Conservation (phyloP, 2,113 vertebrate species). For the Lasiurus borealis region DNA sequence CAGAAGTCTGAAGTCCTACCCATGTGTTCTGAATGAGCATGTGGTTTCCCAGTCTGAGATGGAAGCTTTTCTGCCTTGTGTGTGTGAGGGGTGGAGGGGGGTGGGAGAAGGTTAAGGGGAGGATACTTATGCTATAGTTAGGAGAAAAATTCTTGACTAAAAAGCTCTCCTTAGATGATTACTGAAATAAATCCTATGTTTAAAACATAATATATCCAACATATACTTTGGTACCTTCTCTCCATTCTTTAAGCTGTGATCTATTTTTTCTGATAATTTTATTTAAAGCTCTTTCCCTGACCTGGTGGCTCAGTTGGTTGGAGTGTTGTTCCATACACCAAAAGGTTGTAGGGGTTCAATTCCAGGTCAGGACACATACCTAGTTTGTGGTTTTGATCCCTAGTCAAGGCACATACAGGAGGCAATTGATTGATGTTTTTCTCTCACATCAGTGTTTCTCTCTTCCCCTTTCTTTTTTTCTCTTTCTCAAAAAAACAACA, state of each 20-base stretch:
- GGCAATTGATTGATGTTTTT: no score
- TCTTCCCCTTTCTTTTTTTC: no score
- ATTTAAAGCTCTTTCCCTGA: constrained; percentile 13
- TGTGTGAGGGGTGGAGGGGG: background rate
- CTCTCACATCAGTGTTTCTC: no score
- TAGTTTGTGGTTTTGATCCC: background rate
- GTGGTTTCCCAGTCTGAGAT: background rate
- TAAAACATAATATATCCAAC: constrained; percentile 11
- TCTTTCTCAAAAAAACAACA: no score
- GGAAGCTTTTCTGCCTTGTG: background rate
- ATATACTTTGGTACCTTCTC: background rate
- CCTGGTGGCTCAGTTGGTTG: background rate
- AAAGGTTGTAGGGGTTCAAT: background rate
- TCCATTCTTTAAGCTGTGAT: constrained; percentile 4
- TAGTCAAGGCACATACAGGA: no score
- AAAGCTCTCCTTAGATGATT: constrained; percentile 14
- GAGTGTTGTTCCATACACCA: background rate
- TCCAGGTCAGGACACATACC: background rate
- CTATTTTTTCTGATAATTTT: constrained; percentile 44
- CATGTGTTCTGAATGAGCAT: background rate
- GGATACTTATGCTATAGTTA: background rate
- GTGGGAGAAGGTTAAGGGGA: no score
- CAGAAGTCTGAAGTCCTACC: background rate
- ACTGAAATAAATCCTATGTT: background rate
- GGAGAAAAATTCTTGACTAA: background rate